Conservation (phyloP, 2,113 vertebrate genomes). For the Gobiocypris rarus region DNA sequence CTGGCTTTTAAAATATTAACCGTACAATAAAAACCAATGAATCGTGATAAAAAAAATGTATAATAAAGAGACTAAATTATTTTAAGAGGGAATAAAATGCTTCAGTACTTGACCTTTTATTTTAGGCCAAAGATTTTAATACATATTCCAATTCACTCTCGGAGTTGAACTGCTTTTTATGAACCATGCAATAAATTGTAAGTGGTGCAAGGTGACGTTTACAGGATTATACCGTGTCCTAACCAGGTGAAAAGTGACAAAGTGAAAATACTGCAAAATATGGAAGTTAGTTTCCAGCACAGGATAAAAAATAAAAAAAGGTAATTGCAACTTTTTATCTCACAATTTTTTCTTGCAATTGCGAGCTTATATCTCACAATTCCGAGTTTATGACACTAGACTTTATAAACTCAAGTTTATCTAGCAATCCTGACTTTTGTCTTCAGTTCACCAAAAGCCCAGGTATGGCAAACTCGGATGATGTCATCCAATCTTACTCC, state of each 20-base stretch:
- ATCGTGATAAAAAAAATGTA: slow-evolving; percentile 22
- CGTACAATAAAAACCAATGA: slow-evolving; percentile 45
- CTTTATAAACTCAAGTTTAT: no score
- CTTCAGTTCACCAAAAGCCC: no score
- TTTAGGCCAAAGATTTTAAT: neutral
- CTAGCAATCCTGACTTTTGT: no score
- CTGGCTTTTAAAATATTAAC: slow-evolving; percentile 57
- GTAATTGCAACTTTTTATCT: no score
- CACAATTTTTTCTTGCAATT: no score
- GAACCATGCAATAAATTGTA: neutral
- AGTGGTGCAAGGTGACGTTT: neutral
- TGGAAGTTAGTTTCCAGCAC: no score
- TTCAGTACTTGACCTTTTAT: neutral
- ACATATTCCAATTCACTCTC: slow-evolving; percentile 34
- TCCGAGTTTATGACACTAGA: no score
- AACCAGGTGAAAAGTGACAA: neutral
- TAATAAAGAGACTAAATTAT: slow-evolving; percentile 30
- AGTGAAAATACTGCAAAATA: neutral
- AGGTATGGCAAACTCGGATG: no score
- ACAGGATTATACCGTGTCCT: neutral
- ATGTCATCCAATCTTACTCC: no score
- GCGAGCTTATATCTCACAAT: no score
- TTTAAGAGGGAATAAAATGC: slow-evolving; percentile 40
- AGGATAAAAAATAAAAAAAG: no score
- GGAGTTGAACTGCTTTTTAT: neutral